A percentile compares a stretch with the other conserved stretches of the same genome.
Evolutionary conservation across 2,113 vertebrate genomes (phyloP).

Genomic region (Lathamus discolor): DNA sequence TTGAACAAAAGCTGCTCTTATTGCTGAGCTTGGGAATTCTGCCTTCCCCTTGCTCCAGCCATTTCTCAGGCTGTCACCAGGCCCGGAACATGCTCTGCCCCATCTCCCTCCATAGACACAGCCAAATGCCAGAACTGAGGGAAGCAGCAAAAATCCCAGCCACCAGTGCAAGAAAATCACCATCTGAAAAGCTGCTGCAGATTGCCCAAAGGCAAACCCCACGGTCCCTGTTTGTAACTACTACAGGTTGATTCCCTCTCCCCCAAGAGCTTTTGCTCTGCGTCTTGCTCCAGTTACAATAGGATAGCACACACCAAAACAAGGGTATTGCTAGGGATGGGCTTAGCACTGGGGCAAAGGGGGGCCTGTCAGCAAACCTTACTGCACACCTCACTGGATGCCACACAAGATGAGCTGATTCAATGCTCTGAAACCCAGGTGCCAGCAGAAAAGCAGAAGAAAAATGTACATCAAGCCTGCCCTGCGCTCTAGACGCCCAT

Average conservation of each 20-base stretch:
- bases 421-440: neutral
- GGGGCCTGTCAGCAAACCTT: neutral
- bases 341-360: neutral
- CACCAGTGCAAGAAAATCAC: neutral
- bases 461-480: neutral
- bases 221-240: neutral
- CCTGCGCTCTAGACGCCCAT: accelerated
- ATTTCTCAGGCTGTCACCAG: neutral
- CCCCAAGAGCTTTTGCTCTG: neutral
- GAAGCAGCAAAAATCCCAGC: neutral
- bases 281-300: neutral
- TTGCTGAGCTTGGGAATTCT: neutral
- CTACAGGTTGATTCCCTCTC: accelerated
- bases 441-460: neutral
- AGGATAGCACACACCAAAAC: neutral
- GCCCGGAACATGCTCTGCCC: neutral
- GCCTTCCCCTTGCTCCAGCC: neutral
- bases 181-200: accelerated
- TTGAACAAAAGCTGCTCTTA: neutral
- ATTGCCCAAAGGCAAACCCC: neutral
- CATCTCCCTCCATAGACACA: neutral
- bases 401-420: accelerated
- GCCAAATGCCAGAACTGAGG: neutral
- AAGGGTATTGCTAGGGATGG: neutral
- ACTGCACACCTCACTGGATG: neutral